Conservation (phyloP, 2,888 invertebrate genomes). For the Hypena proboscidalis region DNA sequence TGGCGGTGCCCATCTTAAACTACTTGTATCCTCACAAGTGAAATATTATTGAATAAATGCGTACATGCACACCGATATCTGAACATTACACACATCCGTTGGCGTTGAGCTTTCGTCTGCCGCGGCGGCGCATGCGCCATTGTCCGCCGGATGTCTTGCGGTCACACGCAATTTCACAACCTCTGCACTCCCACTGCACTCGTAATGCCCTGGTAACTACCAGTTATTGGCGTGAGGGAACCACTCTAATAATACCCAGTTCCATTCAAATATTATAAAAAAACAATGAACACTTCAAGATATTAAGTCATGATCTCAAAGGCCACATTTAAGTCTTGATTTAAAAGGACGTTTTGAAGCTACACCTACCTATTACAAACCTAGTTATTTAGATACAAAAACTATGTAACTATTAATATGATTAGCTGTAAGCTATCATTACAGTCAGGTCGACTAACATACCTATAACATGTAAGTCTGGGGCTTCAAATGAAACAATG, state of each 20-base stretch:
- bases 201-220: conserved; percentile 63
- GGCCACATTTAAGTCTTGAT: conserved; percentile 34
- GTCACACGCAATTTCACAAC: conserved; percentile 84
- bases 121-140: conserved; percentile 61
- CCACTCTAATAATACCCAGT: conserved; percentile 18
- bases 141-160: conserved; percentile 83
- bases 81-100: conserved; percentile 79
- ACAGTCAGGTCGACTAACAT: conserved; percentile 34
- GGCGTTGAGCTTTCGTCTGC: conserved; percentile 65
- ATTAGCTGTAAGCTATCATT: conserved; percentile 42
- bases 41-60: conserved; percentile 59
- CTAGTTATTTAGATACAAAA: conserved; percentile 39
- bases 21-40: conserved; percentile 34
- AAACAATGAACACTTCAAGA: conserved; percentile 10
- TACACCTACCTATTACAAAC: conserved; percentile 41
- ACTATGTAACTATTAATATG: conserved; percentile 41
- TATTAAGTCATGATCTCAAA: conserved; percentile 19
- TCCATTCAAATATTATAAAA: conserved; percentile 4
- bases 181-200: conserved; percentile 63
- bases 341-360: conserved; percentile 36
- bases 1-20: conserved; percentile 19
- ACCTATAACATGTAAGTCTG: conserved; percentile 18
- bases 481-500: conserved; percentile 27
- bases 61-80: conserved; percentile 67
- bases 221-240: conserved; percentile 40